phyloP scores from a whole-genome alignment of 1,140 invertebrate genomes.

The Bombyx mori region DNA sequence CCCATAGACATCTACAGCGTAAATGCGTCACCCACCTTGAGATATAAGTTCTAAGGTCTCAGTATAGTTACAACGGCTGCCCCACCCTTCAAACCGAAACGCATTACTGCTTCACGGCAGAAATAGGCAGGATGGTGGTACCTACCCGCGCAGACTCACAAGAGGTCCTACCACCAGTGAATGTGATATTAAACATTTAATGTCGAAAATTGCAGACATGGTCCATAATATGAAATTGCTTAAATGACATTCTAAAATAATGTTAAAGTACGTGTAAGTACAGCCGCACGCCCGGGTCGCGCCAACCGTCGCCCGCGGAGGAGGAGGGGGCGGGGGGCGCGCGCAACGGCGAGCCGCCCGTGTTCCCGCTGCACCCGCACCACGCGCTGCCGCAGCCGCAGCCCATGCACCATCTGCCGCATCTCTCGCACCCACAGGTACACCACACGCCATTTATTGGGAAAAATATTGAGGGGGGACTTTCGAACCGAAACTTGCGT shows the following conservation, averaged over 20 bases:
- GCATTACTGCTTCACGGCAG: too few species aligned
- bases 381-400: slow-evolving; percentile 59
- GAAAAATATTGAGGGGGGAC: background rate
- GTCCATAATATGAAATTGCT: background rate
- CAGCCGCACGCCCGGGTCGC: slow-evolving; percentile 89
- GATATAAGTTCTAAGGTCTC: too few species aligned
- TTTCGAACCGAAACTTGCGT: too few species aligned
- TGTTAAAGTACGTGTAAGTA: slow-evolving; percentile 16
- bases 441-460: background rate
- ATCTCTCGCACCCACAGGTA: slow-evolving; percentile 47
- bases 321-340: slow-evolving; percentile 77
- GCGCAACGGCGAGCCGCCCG: slow-evolving; percentile 72
- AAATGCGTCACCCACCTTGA: too few species aligned
- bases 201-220: too few species aligned
- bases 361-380: slow-evolving; percentile 72
- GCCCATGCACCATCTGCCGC: slow-evolving; percentile 52
- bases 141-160: too few species aligned
- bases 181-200: too few species aligned
- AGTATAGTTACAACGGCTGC: too few species aligned
- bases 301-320: slow-evolving; percentile 91
- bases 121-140: too few species aligned
- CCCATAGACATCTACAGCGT: too few species aligned
- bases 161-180: too few species aligned
- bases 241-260: background rate
- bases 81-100: too few species aligned